Evolutionary conservation across 2,888 invertebrate genomes (phyloP).

Genomic region (Sisyra nigra): DNA sequence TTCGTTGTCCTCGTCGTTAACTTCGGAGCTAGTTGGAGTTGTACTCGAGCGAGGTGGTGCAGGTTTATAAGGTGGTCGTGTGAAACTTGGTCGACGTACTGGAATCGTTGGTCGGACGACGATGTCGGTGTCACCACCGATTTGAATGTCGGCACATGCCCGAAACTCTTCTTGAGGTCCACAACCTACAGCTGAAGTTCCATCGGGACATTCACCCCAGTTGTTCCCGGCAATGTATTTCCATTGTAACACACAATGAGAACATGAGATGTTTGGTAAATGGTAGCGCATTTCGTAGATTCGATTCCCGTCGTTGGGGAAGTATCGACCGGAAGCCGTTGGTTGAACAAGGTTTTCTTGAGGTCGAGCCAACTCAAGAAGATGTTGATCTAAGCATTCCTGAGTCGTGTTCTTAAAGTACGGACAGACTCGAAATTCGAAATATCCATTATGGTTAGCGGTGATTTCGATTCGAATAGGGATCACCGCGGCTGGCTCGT

Average conservation of each 20-base stretch:
- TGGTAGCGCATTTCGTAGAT: slow-evolving; percentile 53
- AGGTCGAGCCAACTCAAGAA: slow-evolving; percentile 36
- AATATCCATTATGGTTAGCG: slow-evolving; percentile 74
- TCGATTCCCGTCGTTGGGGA: slow-evolving; percentile 61
- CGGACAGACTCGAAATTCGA: slow-evolving; percentile 71
- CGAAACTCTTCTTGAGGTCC: slow-evolving; percentile 82
- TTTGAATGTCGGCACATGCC: slow-evolving; percentile 66
- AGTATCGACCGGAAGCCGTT: slow-evolving; percentile 39
- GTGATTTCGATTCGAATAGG: slow-evolving; percentile 70
- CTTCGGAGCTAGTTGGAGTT: slow-evolving; percentile 18
- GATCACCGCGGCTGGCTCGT: slow-evolving; percentile 48
- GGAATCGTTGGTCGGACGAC: slow-evolving; percentile 32
- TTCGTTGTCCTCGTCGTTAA: slow-evolving; percentile 10
- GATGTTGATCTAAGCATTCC: slow-evolving; percentile 58
- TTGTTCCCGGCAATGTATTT: slow-evolving; percentile 75
- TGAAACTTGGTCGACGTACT: slow-evolving; percentile 26
- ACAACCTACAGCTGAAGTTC: slow-evolving; percentile 66
- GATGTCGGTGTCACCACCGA: slow-evolving; percentile 36
- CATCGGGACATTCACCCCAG: slow-evolving; percentile 62
- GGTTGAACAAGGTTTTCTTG: slow-evolving; percentile 27
- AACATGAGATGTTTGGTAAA: slow-evolving; percentile 48
- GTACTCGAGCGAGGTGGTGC: slow-evolving; percentile 19
- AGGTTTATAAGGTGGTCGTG: slow-evolving; percentile 25
- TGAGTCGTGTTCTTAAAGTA: slow-evolving; percentile 53
- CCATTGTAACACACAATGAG: slow-evolving; percentile 80